These are phyloP conservation scores for Rhinoderma darwinii DNA, from an alignment of 2,113 vertebrate genomes.

Conservation along the genomic window DNA sequence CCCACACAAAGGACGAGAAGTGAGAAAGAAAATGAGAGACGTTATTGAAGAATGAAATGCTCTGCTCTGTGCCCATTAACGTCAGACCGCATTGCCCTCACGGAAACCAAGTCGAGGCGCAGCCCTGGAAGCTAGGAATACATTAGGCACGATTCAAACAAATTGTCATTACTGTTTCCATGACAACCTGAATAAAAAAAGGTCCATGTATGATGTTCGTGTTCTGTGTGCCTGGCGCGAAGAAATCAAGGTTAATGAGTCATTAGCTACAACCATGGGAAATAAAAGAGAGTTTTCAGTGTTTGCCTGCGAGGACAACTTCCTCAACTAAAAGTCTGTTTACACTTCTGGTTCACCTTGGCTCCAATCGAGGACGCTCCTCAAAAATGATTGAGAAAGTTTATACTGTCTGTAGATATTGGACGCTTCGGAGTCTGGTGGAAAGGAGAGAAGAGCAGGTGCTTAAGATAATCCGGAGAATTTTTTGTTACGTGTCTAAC, in stretches of 20 bases:
- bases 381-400: not conserved
- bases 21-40: conserved; percentile 47
- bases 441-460: not conserved
- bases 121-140: conserved; percentile 63
- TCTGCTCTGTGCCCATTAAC: conserved; percentile 2
- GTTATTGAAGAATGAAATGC: conserved; percentile 43
- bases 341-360: not conserved
- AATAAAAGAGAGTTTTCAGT: not conserved
- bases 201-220: conserved; percentile 67
- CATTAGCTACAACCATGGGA: conserved; percentile 38
- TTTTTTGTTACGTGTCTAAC: not conserved
- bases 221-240: conserved; percentile 66
- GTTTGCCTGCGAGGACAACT: not conserved
- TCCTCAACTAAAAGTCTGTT: not conserved
- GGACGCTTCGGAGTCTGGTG: not conserved
- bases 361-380: not conserved
- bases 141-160: conserved; percentile 72
- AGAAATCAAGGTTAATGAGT: conserved; percentile 63
- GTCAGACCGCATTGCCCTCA: conserved; percentile 50
- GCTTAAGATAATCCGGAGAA: too few relatives aligned
- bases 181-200: conserved; percentile 68
- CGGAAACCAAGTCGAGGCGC: conserved; percentile 60
- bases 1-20: conserved; percentile 44
- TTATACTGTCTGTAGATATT: not conserved
- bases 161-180: conserved; percentile 76